A percentile compares a stretch with the other conserved stretches of the same genome.
phyloP scores from a whole-genome alignment of 2,888 invertebrate species.

The Brenthis ino region DNA sequence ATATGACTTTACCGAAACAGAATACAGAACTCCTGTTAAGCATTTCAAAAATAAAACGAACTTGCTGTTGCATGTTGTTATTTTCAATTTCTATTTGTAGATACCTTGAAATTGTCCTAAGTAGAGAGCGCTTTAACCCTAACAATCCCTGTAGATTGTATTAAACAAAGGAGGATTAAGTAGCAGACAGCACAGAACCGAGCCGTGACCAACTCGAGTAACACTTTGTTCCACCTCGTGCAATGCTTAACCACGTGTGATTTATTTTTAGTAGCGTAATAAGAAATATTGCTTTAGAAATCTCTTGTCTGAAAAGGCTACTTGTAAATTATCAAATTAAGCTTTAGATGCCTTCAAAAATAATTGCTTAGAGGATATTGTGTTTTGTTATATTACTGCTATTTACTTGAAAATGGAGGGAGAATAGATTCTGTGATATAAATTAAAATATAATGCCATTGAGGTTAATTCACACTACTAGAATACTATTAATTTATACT shows the following conservation, averaged over 20 bases:
- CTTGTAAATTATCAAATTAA: conserved; percentile 5
- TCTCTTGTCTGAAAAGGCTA: conserved; percentile 4
- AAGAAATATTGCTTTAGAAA: conserved; percentile 28
- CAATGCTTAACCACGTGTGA: conserved; percentile 22
- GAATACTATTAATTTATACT: too few species aligned
- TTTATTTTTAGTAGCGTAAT: conserved; percentile 25
- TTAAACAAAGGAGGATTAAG: conserved; percentile 71
- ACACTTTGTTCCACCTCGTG: conserved; percentile 53
- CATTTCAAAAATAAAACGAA: too few species aligned
- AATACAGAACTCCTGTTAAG: too few species aligned
- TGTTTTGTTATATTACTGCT: too few species aligned
- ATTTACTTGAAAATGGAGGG: too few species aligned
- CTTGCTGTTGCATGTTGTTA: background rate
- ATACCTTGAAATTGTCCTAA: conserved; percentile 14
- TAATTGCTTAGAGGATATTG: too few species aligned
- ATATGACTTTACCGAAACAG: too few species aligned
- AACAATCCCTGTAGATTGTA: conserved; percentile 65
- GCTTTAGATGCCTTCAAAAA: too few species aligned
- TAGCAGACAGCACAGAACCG: conserved; percentile 62
- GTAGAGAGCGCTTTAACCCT: conserved; percentile 57
- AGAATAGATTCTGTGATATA: too few species aligned
- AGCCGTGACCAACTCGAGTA: conserved; percentile 58
- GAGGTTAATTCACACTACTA: too few species aligned
- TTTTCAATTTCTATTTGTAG: conserved; percentile 17
- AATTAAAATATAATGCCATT: too few species aligned